phyloP scores from a whole-genome alignment of 2,888 invertebrate genomes.

The Phlogophora meticulosa region DNA sequence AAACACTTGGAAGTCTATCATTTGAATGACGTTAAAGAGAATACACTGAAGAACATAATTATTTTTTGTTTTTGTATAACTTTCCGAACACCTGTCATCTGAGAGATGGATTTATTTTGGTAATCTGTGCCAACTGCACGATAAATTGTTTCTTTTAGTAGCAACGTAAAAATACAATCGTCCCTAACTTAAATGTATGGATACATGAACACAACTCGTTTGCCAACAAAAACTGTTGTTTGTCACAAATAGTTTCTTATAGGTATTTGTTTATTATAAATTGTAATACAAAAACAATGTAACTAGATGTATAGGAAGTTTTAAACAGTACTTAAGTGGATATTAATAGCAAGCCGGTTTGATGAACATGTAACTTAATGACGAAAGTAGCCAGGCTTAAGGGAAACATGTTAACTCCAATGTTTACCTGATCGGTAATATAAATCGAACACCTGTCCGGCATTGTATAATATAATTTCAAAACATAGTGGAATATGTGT shows the following conservation, averaged over 20 bases:
- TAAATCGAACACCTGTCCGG: conserved; percentile 35
- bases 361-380: background rate
- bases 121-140: conserved; percentile 12
- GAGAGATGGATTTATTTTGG: background rate
- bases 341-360: conserved; percentile 1
- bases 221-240: conserved; percentile 27
- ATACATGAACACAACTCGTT: too few relatives aligned
- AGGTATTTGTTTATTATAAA: conserved; percentile 1
- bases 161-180: background rate
- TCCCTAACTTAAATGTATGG: conserved; percentile 3
- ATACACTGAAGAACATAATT: too few relatives aligned
- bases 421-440: conserved; percentile 30
- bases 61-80: background rate
- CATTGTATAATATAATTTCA: conserved; percentile 29
- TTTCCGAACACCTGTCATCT: background rate
- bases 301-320: background rate
- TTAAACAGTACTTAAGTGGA: too few relatives aligned
- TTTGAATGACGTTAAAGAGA: too few relatives aligned
- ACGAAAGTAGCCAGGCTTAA: conserved; percentile 9
- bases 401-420: conserved; percentile 3
- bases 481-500: conserved; percentile 24
- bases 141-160: too few relatives aligned
- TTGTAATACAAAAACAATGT: conserved; percentile 5
- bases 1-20: too few relatives aligned
- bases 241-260: conserved; percentile 12